Base-by-base conservation (phyloP, 2,797 vertebrate genomes). In the Gymnocypris eckloni region DNA sequence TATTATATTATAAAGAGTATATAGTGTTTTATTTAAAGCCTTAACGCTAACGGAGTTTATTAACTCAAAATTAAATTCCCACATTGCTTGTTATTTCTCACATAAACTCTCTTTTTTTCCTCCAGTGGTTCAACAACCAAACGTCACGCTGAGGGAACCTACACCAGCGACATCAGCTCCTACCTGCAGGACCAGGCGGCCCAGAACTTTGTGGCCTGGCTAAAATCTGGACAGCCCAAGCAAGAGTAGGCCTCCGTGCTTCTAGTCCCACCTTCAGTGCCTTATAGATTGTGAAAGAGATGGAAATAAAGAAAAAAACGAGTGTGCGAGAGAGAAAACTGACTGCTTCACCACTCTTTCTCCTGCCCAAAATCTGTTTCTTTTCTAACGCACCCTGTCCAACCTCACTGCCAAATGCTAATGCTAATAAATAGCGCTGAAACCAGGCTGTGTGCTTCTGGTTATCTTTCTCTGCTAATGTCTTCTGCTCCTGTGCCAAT, bases 141-240 rank as follows among this genome's bases (percentile, higher is more conserved):
- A 91, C 97, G 97, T 37, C 97, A 98, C 3, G 96, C 97, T 2
- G 98, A 99, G 4, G 98, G 97, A 73, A 97, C 97, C 88, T 99
- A 97, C 92, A 98, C 97, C 94, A 98, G 97, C 85, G 98, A 99
- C 70, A 94, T 98, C 88, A 98, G 97, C 93, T 96, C 97, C 77
- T 98, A 96, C 88, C 93, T 98, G 92, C 96, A 97, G 92, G 96
- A 97, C 61, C 96, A 98, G 91, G 97, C 97, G 76, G 96, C 96
- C 88, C 98, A 97, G 92, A 97, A 99, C 91, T 99, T 99, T 92
- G 96, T 99, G 48, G 95, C 96, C 93, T 96, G 95, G 95, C 94
- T 99, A 90, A 97, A 98, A 94, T 96, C 96, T 66, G 97, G 96
- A 93, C 95, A 95, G 94, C 95, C 95, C 92, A 94, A 95, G 94